Conservation (phyloP, 2,797 vertebrate species). For the Trachops cirrhosus region DNA sequence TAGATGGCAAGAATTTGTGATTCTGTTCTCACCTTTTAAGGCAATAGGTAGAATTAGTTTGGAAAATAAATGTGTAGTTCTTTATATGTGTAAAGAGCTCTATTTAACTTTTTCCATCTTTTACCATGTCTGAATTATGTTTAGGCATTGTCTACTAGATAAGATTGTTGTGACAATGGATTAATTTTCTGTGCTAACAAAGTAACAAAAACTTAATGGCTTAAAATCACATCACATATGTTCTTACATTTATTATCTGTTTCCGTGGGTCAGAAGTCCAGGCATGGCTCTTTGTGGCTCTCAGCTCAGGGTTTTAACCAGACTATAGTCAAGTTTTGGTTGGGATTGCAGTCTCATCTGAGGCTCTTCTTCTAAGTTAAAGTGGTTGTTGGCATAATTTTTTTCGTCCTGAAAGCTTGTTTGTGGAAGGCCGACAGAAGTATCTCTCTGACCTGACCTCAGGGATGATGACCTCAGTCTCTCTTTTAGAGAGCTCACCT, state of each 20-base stretch:
- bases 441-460: background rate
- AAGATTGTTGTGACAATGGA: background rate
- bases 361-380: background rate
- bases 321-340: background rate
- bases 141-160: background rate
- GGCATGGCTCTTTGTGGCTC: background rate
- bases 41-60: slow-evolving; percentile 22
- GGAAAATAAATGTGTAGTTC: background rate
- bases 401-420: background rate
- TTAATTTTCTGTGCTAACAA: background rate
- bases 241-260: background rate
- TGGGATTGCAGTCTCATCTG: background rate
- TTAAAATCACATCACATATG: background rate
- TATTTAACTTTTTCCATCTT: background rate
- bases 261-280: background rate
- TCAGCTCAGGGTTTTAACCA: background rate
- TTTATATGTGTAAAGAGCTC: background rate
- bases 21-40: background rate
- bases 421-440: background rate
- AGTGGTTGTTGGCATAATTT: background rate
- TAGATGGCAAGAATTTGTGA: background rate
- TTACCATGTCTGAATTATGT: background rate
- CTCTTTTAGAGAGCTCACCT: background rate
- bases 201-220: background rate
- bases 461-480: background rate